These are phyloP conservation scores for Taenioides sp. DNA, from an alignment of 2,797 vertebrate genomes.

Conservation along the genomic window DNA sequence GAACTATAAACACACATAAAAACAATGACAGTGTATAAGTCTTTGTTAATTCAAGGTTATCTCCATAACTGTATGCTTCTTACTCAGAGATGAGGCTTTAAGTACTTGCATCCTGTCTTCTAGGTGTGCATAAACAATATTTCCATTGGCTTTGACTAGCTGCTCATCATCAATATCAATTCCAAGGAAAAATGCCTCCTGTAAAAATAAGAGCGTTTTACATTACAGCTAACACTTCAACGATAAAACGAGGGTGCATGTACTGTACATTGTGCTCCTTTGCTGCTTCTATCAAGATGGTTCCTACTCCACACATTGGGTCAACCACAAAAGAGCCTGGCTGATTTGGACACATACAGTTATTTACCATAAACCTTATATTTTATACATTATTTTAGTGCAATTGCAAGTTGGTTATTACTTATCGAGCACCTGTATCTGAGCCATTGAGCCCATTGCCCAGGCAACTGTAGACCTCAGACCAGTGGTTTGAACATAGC, in stretches of 20 bases:
- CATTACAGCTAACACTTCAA: background rate
- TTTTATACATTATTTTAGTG: background rate
- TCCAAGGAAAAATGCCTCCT: conserved; percentile 84
- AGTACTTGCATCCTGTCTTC: conserved; percentile 78
- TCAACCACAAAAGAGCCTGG: conserved; percentile 84
- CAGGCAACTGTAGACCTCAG: conserved; percentile 89
- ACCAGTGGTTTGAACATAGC: conserved; percentile 85
- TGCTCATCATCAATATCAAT: conserved; percentile 85
- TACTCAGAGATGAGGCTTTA: conserved; percentile 85
- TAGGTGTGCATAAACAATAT: conserved; percentile 80
- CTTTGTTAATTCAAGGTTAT: background rate
- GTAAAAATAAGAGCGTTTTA: background rate
- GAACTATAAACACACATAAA: conserved; percentile 64
- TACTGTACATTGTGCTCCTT: conserved; percentile 83
- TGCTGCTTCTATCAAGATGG: conserved; percentile 89
- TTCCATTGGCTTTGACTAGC: conserved; percentile 80
- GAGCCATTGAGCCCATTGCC: conserved; percentile 87
- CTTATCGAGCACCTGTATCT: conserved; percentile 79
- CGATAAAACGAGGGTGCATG: background rate
- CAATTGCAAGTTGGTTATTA: background rate
- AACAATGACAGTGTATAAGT: background rate
- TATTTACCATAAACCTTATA: background rate
- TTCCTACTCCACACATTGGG: conserved; percentile 96
- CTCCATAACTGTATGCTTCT: conserved; percentile 16
- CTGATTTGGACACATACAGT: conserved; percentile 58